Percentiles rank a stretch among this genome's conserved stretches.
Conservation (phyloP, 1,140 invertebrate species). For the Heliconius hermathena region DNA sequence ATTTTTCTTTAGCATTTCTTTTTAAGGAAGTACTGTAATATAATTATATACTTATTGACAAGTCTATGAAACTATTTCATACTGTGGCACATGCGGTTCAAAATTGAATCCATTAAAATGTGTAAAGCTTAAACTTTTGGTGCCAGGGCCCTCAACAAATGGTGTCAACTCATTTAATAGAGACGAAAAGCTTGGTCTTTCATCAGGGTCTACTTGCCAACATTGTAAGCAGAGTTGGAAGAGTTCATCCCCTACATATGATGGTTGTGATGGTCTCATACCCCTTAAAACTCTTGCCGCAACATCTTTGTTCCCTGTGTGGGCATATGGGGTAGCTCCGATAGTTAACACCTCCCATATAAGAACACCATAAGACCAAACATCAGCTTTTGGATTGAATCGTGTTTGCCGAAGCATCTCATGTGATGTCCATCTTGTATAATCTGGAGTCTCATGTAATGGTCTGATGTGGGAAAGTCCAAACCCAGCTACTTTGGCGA, state of each 20-base stretch:
- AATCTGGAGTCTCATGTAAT: constrained; percentile 84
- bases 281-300: constrained; percentile 86
- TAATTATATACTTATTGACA: constrained; percentile 9
- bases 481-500: constrained; percentile 88
- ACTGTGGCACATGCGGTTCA: constrained; percentile 74
- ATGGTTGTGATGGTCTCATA: constrained; percentile 86
- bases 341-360: constrained; percentile 93
- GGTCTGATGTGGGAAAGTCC: constrained; percentile 82
- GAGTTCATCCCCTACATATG: constrained; percentile 88
- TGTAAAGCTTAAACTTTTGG: constrained; percentile 72
- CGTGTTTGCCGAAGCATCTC: constrained; percentile 87
- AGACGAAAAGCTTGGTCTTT: constrained; percentile 84
- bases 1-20: neutral
- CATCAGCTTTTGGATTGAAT: constrained; percentile 87
- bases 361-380: constrained; percentile 92
- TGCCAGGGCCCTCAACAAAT: constrained; percentile 58
- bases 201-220: constrained; percentile 91
- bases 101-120: constrained; percentile 77
- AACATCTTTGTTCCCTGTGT: constrained; percentile 86
- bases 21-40: neutral
- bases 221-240: constrained; percentile 92
- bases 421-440: constrained; percentile 89
- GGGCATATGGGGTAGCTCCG: constrained; percentile 90
- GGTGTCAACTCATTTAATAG: constrained; percentile 61
- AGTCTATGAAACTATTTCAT: constrained; percentile 59